A percentile compares a stretch with the other conserved stretches of the same genome.
These are phyloP conservation scores for Lycocerus yunnanus DNA, from an alignment of 2,888 invertebrate genomes.

Conservation along the genomic window DNA sequence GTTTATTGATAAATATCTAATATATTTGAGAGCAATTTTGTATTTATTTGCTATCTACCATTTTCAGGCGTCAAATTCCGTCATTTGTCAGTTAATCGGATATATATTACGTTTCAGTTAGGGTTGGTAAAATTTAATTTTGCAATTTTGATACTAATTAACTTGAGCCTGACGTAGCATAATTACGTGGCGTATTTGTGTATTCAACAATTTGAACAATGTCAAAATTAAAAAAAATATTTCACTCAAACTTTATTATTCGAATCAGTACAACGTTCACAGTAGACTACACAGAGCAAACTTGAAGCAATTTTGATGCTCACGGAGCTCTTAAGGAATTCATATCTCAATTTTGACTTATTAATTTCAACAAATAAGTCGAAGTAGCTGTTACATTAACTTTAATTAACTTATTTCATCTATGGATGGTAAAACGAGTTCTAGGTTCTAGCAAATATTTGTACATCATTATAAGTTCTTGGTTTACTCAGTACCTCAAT, in stretches of 20 bases:
- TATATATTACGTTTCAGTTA: background rate
- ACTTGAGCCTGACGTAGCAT: background rate
- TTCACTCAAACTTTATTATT: background rate
- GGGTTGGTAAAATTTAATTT: background rate
- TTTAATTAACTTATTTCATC: slow-evolving; percentile 35
- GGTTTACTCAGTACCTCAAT: slow-evolving; percentile 30
- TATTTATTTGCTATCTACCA: slow-evolving; percentile 16
- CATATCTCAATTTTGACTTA: slow-evolving; percentile 26
- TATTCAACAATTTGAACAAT: background rate
- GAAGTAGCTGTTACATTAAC: slow-evolving; percentile 31
- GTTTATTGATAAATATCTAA: background rate
- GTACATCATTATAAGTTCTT: slow-evolving; percentile 33
- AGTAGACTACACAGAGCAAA: background rate
- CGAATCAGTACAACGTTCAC: background rate
- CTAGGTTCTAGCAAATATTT: slow-evolving; percentile 31
- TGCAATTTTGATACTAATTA: background rate
- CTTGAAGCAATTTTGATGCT: background rate
- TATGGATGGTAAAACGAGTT: slow-evolving; percentile 27
- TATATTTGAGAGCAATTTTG: slow-evolving; percentile 16
- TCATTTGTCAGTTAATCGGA: slow-evolving; percentile 16
- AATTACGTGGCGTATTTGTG: background rate
- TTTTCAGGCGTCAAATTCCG: slow-evolving; percentile 18
- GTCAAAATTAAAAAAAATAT: background rate
- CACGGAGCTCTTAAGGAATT: slow-evolving; percentile 12
- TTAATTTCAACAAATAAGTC: slow-evolving; percentile 32